Evolutionary conservation across 2,113 vertebrate species (phyloP).

Genomic region (Melanerpes formicivorus): DNA sequence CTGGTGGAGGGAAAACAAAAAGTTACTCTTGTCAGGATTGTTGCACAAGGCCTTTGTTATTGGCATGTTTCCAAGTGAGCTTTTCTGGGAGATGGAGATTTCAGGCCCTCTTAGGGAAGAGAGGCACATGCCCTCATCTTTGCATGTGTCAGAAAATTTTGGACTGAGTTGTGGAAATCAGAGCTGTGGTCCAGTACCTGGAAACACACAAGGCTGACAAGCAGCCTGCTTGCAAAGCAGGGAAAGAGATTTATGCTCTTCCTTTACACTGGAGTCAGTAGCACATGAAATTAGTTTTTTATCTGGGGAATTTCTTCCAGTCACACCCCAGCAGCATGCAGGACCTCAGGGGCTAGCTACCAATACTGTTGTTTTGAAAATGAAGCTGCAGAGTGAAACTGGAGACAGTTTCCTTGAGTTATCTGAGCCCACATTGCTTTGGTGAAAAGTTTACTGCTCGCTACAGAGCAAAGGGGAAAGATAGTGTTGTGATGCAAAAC

Average conservation of each 20-base stretch:
- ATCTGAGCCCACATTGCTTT: not conserved
- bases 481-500: not conserved
- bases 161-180: not conserved
- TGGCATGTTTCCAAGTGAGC: not conserved
- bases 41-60: not conserved
- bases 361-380: not conserved
- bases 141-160: not conserved
- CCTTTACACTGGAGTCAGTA: not conserved
- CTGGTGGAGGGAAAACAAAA: not conserved
- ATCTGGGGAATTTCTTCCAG: not conserved
- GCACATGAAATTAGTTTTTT: not conserved
- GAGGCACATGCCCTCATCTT: not conserved
- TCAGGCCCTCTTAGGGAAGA: not conserved
- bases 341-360: not conserved
- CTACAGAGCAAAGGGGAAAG: slow-evolving; percentile 14
- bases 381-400: not conserved
- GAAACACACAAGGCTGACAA: not conserved
- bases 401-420: slow-evolving; percentile 29
- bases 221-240: not conserved
- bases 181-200: not conserved
- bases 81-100: not conserved
- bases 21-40: not conserved
- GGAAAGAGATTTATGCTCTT: not conserved
- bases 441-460: not conserved
- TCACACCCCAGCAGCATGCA: not conserved